Evolutionary conservation across 2,888 invertebrate genomes (phyloP), one percentile per base, ranked within the genome.

Genomic region (Lepidochrysops patricia): DNA sequence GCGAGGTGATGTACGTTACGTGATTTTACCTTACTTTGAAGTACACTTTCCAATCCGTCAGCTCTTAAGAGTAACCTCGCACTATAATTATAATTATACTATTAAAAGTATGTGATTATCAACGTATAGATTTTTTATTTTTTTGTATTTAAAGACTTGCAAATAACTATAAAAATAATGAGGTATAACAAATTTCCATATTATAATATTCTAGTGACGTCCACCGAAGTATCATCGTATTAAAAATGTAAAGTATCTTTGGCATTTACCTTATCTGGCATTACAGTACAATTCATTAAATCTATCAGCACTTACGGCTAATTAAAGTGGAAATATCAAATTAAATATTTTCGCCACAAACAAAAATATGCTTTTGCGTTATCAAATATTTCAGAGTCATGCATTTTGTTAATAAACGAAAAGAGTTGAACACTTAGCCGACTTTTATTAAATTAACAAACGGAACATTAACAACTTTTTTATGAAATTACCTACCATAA

Each of bases 311-410:
- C 43, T 43, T 43, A 43, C 12, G 23, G 43, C 19, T 43, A 19
- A 43, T 43, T 43, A 43, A 43, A 43, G 43, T 43, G 19, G 43
- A 43, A 43, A 23, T 15, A 43, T 50, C 13, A 26, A 7, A 52
- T 26, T 13, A 27, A 26, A 32, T 29, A 54, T 4, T 15, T 27
- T 32, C 12, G 29, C 15, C 19, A 32, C 15, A 32, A 23, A 49
- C 48, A 49, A 49, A 32, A 32, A 23, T 32, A 54, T 54, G 19
- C 58, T 49, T 27, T 52, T 60, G 52, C 57, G 57, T 23, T 50
- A 54, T 54, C 27, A 54, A 54, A 54, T 54, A 29, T 50, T 50
- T 35, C 58, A 50, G 52, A 25, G 58, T 61, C 60, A 32, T 29
- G 54, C 54, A 54, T 54, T 54, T 54, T 54, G 13, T 54, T 54